phyloP scores from a whole-genome alignment of 2,113 vertebrate genomes.

The Corynorhinus townsendii region DNA sequence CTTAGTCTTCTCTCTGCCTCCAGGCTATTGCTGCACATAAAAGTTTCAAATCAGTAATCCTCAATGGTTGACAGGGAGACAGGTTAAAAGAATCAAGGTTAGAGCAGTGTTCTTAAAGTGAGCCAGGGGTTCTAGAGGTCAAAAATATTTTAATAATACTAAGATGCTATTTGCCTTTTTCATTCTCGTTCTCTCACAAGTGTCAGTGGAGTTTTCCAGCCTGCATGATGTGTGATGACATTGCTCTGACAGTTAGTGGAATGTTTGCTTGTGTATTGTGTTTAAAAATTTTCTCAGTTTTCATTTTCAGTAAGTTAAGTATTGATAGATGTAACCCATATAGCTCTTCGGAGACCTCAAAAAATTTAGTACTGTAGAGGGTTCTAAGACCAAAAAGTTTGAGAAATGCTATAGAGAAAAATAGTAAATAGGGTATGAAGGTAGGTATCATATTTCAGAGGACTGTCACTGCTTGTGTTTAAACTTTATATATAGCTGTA shows the following conservation, averaged over 20 bases:
- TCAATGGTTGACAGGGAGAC: background rate
- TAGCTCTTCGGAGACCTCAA: background rate
- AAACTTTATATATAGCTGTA: background rate
- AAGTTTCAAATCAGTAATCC: conserved; percentile 2
- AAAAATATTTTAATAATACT: conserved; percentile 16
- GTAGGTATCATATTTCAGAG: background rate
- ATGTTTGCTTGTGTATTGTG: background rate
- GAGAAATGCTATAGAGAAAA: conserved; percentile 3
- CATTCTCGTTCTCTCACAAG: background rate
- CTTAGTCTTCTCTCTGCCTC: background rate
- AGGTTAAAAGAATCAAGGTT: background rate
- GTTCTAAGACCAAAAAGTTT: background rate
- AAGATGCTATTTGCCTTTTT: conserved; percentile 14
- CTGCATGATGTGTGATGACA: background rate
- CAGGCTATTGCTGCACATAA: conserved; percentile 6
- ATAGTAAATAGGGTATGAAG: background rate
- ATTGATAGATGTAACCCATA: background rate
- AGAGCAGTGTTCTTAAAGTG: conserved; percentile 13
- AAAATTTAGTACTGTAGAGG: background rate
- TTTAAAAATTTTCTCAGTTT: conserved; percentile 29
- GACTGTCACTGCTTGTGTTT: background rate
- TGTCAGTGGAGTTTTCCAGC: background rate
- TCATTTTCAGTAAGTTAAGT: conserved; percentile 1
- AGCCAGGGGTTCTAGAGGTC: conserved; percentile 1
- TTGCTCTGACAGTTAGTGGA: background rate